Percentiles rank a stretch among this genome's conserved stretches.
phyloP scores from a whole-genome alignment of 2,113 vertebrate genomes.

The Aspidoscelis tigris region DNA sequence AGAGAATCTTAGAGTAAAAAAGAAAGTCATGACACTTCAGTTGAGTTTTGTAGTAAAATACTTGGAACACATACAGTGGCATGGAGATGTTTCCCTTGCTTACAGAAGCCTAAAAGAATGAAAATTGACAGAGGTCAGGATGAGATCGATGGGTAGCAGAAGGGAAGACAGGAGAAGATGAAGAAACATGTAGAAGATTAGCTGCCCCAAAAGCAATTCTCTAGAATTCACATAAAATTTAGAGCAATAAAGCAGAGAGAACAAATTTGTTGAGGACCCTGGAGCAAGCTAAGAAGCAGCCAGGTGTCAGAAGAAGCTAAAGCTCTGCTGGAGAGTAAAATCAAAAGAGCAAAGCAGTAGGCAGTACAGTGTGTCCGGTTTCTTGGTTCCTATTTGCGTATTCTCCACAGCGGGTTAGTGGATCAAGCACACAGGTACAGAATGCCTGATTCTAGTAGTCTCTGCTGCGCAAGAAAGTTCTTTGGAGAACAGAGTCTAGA shows the following conservation, averaged over 20 bases:
- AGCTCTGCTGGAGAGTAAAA: neutral
- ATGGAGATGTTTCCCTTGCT: neutral
- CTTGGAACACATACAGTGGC: neutral
- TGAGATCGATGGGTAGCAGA: neutral
- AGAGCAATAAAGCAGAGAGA: neutral
- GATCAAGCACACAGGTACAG: neutral
- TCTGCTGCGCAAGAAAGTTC: neutral
- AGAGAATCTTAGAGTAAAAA: neutral
- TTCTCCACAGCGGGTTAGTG: neutral
- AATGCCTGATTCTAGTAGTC: neutral
- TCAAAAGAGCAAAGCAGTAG: accelerated
- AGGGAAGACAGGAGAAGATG: neutral
- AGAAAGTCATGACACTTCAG: no score
- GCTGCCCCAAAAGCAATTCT: neutral
- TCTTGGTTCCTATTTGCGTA: neutral
- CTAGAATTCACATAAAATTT: neutral
- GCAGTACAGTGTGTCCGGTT: neutral
- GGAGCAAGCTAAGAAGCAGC: neutral
- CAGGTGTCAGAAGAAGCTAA: neutral
- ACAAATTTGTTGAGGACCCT: neutral
- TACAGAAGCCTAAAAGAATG: neutral
- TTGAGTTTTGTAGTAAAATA: neutral
- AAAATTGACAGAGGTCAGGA: neutral
- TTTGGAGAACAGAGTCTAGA: neutral
- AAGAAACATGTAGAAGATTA: neutral